These are phyloP conservation scores for Cairina moschata DNA, from an alignment of 2,113 vertebrate species.

Conservation along the genomic window DNA sequence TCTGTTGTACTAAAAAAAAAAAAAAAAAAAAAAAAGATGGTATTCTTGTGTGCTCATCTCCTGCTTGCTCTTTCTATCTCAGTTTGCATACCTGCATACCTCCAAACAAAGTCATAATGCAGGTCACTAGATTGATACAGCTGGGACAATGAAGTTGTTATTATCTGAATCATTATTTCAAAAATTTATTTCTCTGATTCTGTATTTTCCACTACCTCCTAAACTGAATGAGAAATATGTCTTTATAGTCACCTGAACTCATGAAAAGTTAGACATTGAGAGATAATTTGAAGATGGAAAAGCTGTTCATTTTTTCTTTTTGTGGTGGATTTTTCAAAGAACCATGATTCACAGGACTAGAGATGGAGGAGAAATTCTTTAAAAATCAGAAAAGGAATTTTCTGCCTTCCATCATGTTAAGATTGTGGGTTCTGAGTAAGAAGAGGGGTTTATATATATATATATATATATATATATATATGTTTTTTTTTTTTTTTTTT, in stretches of 20 bases:
- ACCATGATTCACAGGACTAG: background rate
- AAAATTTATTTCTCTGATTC: background rate
- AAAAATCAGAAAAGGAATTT: background rate
- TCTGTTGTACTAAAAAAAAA: background rate
- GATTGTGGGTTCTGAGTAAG: background rate
- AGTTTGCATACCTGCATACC: accelerated
- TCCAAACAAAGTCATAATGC: background rate
- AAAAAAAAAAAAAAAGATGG: background rate
- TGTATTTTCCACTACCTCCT: background rate
- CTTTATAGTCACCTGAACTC: background rate
- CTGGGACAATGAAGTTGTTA: background rate
- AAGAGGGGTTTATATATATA: background rate
- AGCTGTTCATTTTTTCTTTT: background rate
- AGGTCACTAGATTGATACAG: background rate
- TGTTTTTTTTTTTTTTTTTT: background rate
- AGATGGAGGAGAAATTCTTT: background rate
- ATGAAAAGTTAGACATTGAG: background rate
- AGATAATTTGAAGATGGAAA: background rate
- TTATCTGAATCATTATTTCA: background rate
- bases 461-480: too few species aligned
- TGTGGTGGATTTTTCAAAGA: background rate
- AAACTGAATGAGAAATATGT: background rate
- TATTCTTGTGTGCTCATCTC: background rate
- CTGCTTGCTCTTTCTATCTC: background rate
- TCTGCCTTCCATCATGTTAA: background rate